phyloP scores from a whole-genome alignment of 2,888 invertebrate species.

The Tineola bisselliella region DNA sequence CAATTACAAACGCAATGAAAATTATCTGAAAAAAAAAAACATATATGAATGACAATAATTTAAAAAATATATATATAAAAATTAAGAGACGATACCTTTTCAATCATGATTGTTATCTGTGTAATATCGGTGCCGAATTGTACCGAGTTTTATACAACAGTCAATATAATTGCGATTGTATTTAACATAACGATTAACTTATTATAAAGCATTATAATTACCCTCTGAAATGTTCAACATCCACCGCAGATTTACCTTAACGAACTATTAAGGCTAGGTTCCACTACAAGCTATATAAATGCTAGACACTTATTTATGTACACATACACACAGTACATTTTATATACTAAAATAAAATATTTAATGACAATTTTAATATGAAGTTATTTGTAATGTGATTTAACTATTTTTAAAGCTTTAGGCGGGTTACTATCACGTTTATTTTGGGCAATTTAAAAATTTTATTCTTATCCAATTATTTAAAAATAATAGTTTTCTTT shows the following conservation, averaged over 20 bases:
- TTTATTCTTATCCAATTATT: too few relatives aligned
- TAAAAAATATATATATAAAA: too few relatives aligned
- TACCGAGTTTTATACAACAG: not conserved
- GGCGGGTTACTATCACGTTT: too few relatives aligned
- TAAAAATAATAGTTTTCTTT: too few relatives aligned
- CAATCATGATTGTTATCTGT: conserved; percentile 9
- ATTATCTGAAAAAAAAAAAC: not conserved
- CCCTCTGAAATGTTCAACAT: not conserved
- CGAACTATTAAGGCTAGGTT: not conserved
- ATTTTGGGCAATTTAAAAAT: too few relatives aligned
- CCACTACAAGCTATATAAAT: not conserved
- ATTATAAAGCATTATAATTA: not conserved
- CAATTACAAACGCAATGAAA: conserved; percentile 27
- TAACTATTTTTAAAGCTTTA: too few relatives aligned
- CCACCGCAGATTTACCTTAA: not conserved
- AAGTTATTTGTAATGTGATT: too few relatives aligned
- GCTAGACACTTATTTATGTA: too few relatives aligned
- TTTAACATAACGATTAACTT: not conserved
- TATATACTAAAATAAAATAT: too few relatives aligned
- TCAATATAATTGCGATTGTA: not conserved
- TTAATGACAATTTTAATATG: too few relatives aligned
- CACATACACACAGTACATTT: too few relatives aligned
- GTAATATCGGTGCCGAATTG: not conserved
- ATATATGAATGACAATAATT: too few relatives aligned
- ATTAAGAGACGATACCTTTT: not conserved